These are phyloP conservation scores for Eira barbara DNA, from an alignment of 2,113 vertebrate species.

Conservation along the genomic window DNA sequence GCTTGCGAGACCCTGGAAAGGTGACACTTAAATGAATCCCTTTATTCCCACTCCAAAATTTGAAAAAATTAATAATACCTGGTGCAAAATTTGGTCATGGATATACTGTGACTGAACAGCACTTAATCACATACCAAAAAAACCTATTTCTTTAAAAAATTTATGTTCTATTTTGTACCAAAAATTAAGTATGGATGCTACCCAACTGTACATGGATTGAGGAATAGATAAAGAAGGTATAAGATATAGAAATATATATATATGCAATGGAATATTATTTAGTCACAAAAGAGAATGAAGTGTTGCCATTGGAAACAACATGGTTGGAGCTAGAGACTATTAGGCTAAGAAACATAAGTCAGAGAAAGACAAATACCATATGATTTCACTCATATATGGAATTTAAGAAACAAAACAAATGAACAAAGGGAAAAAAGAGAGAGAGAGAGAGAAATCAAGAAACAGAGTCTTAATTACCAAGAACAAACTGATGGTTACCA, in stretches of 20 bases:
- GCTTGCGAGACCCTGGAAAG: background rate
- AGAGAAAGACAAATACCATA: background rate
- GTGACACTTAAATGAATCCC: background rate
- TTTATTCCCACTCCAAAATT: background rate
- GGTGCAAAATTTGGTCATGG: background rate
- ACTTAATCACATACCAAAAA: background rate
- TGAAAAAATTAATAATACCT: background rate
- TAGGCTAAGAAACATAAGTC: background rate
- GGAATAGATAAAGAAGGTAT: background rate
- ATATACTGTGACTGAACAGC: background rate
- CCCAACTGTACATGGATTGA: background rate
- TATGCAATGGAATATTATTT: background rate
- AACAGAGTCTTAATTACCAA: background rate
- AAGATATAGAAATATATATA: background rate
- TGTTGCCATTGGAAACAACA: background rate
- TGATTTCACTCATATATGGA: background rate
- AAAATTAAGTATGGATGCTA: background rate
- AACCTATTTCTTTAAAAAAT: background rate
- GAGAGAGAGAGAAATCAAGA: background rate
- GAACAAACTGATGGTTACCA: background rate
- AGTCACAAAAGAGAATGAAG: background rate
- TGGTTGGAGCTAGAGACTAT: background rate
- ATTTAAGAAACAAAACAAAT: background rate
- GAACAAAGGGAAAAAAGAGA: background rate
- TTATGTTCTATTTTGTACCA: background rate